Evolutionary conservation across 2,113 vertebrate species (phyloP), one percentile per base, ranked within the genome.

Genomic region (Takifugu bimaculatus): DNA sequence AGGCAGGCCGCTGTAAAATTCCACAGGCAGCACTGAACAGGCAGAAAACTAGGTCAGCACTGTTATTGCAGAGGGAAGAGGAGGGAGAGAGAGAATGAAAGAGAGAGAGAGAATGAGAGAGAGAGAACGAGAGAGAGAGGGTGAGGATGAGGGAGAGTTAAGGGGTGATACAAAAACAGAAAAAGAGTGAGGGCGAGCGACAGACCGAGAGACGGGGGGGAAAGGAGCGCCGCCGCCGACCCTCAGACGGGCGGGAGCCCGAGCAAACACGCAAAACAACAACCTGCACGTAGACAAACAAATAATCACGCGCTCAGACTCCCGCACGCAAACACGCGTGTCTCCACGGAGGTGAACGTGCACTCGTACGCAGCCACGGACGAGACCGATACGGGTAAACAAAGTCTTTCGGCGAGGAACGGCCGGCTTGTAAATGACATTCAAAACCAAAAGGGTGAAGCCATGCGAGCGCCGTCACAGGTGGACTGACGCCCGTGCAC

Each of bases 1-100:
- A 90, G 88, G 88, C 91, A 91, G 91, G 90, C 90, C 88, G 87
- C 91, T 92, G 91, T 92, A 92, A 92, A 92, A 92, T 92, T 92
- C 91, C 91, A 92, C 91, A 91, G 89, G 91, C 90, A 90, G 91
- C 89, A 88, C 91, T 88, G 88, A 92, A 92, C 89, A 90, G 88
- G 89, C 86, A 90, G 91, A 91, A 39, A 92, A 92, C 89, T 92
- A 92, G 91, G 91, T 92, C 91, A 92, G 90, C 90, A 88, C 90
- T 92, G 91, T 92, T 92, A 91, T 92, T 92, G 90, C 90, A 92
- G 90, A 89, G 90, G 84, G 82, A 85, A 90, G 83, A 90, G 85
- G 80, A 84, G 84, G 80, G 86, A 81, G 85, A 83, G 86, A 72
- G 73, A 70, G 78, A 67, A 81, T 73, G 81, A 72, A 77, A 48